A percentile compares a stretch with the other conserved stretches of the same genome.
These are phyloP conservation scores for Halichoerus grypus DNA, from an alignment of 2,113 vertebrate genomes.

Conservation along the genomic window DNA sequence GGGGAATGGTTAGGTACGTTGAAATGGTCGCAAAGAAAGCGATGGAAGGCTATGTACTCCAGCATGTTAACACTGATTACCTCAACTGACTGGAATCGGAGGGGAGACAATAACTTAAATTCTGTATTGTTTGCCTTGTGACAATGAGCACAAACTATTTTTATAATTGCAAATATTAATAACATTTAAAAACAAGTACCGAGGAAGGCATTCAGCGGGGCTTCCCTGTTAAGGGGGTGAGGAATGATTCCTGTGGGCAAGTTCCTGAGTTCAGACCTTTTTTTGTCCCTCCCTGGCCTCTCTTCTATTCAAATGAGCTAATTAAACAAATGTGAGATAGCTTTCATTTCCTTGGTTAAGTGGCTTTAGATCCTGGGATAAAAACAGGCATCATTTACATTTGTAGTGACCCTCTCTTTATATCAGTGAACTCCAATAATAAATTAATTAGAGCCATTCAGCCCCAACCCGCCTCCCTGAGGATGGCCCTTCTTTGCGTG, in stretches of 20 bases:
- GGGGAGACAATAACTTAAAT: not conserved
- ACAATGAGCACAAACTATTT: not conserved
- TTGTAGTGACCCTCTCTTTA: conserved; percentile 64
- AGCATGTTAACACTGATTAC: not conserved
- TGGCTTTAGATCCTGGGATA: conserved; percentile 63
- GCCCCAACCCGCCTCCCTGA: not conserved
- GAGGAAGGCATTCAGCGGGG: not conserved
- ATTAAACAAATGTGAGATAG: conserved; percentile 63
- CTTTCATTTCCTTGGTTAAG: conserved; percentile 66
- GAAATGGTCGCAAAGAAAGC: not conserved
- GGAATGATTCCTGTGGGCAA: not conserved
- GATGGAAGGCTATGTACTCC: not conserved
- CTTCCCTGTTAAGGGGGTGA: not conserved
- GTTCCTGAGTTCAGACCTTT: not conserved
- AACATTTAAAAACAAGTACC: not conserved
- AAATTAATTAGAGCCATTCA: conserved; percentile 71
- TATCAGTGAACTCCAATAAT: conserved; percentile 50
- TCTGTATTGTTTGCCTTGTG: not conserved
- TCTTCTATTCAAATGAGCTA: conserved; percentile 57
- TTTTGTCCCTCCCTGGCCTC: not conserved
- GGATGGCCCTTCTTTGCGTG: not conserved
- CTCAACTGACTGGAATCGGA: not conserved
- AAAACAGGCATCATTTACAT: conserved; percentile 69
- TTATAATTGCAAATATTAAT: conserved; percentile 25
- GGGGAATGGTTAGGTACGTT: not conserved